Evolutionary conservation across 2,797 vertebrate genomes (phyloP).

Genomic region (Sebastes minor): DNA sequence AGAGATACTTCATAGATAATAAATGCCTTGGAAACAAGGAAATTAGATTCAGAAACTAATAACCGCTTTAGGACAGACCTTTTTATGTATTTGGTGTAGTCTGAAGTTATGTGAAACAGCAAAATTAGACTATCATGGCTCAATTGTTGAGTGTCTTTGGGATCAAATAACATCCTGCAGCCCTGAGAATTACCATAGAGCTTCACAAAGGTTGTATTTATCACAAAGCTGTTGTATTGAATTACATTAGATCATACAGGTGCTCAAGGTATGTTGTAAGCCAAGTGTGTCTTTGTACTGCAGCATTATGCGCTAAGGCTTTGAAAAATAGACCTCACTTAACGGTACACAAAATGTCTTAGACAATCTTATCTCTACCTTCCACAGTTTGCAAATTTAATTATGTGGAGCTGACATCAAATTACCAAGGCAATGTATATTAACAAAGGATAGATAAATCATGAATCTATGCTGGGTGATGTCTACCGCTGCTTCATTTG

Average conservation of each 20-base stretch:
- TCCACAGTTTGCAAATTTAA: constrained; percentile 5
- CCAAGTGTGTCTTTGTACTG: background rate
- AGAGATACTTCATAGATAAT: background rate
- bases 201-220: background rate
- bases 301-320: background rate
- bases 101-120: background rate
- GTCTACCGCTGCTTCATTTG: background rate
- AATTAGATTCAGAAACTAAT: too few species aligned
- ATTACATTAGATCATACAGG: background rate
- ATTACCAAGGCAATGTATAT: background rate
- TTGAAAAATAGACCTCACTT: background rate
- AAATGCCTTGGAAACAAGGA: too few species aligned
- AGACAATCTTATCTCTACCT: constrained; percentile 20
- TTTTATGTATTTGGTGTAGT: background rate
- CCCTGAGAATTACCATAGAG: background rate
- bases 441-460: constrained; percentile 1
- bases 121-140: background rate
- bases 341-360: background rate
- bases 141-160: too few species aligned
- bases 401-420: background rate
- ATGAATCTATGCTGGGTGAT: background rate
- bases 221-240: background rate
- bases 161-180: background rate
- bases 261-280: background rate
- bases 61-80: too few species aligned